Evolutionary conservation across 1,140 invertebrate species (phyloP).

Genomic region (Neelides sp.): DNA sequence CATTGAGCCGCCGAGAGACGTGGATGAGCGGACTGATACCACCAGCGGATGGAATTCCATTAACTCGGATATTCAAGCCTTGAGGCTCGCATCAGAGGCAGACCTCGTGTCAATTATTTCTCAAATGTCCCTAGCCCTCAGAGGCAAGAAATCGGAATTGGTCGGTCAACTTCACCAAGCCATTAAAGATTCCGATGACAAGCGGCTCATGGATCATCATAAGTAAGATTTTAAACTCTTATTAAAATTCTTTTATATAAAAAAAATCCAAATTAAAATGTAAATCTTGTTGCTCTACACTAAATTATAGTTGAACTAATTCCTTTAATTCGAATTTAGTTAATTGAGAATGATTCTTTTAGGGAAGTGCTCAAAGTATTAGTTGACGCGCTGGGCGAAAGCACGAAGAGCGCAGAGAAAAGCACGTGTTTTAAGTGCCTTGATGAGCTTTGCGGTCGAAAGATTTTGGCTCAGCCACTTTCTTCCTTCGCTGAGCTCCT

Average conservation of each 20-base stretch:
- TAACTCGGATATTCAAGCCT: slow-evolving; percentile 24
- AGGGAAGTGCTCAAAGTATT: slow-evolving; percentile 30
- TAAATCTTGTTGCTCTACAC: neutral
- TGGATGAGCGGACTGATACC: slow-evolving; percentile 3
- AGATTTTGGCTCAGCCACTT: slow-evolving; percentile 13
- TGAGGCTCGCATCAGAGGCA: slow-evolving; percentile 15
- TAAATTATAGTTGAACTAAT: neutral
- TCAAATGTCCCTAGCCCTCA: slow-evolving; percentile 14
- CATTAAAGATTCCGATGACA: slow-evolving; percentile 22
- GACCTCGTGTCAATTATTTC: slow-evolving; percentile 19
- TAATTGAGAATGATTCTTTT: slow-evolving; percentile 1
- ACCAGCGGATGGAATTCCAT: slow-evolving; percentile 12
- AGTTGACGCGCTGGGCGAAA: slow-evolving; percentile 24
- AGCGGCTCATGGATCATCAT: slow-evolving; percentile 25
- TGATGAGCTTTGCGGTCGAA: slow-evolving; percentile 26
- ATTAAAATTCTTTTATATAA: neutral
- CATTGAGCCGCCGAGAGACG: slow-evolving; percentile 15
- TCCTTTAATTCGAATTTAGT: neutral
- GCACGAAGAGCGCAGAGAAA: slow-evolving; percentile 23
- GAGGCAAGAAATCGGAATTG: slow-evolving; percentile 10
- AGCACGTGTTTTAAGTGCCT: slow-evolving; percentile 24
- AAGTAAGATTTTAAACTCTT: slow-evolving; percentile 24
- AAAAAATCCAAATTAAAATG: too few species aligned
- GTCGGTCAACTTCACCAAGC: slow-evolving; percentile 10
- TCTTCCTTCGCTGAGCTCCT: slow-evolving; percentile 28